phyloP scores from a whole-genome alignment of 2,113 vertebrate species.

The Hymenochirus boettgeri region DNA sequence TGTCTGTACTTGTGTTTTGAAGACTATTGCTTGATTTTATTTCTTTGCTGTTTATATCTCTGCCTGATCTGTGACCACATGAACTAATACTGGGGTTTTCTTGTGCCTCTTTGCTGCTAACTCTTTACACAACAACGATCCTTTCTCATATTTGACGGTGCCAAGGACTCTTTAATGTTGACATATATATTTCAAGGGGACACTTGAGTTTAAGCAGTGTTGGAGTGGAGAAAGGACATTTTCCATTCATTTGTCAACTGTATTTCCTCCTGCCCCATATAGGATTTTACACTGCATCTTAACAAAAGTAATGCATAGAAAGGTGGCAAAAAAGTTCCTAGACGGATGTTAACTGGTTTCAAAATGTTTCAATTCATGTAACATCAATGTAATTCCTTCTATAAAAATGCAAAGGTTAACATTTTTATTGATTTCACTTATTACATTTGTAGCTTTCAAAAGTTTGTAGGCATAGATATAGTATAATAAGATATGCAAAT shows the following conservation, averaged over 20 bases:
- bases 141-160: constrained; percentile 27
- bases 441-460: not conserved
- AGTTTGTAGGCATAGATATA: too few relatives aligned
- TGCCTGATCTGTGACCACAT: constrained; percentile 7
- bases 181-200: not conserved
- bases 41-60: constrained; percentile 24
- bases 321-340: not conserved
- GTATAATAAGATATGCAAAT: too few relatives aligned
- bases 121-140: constrained; percentile 2
- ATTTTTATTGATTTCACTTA: not conserved
- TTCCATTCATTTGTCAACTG: not conserved
- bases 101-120: constrained; percentile 28
- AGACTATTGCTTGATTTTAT: constrained; percentile 50
- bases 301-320: not conserved
- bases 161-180: constrained; percentile 15
- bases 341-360: not conserved
- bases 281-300: not conserved
- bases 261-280: not conserved
- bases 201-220: not conserved
- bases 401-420: too few relatives aligned
- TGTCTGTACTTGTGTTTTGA: constrained; percentile 56
- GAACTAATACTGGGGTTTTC: constrained; percentile 14
- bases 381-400: too few relatives aligned
- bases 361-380: too few relatives aligned
- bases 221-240: not conserved